A percentile compares a stretch with the other conserved stretches of the same genome.
Conservation (phyloP, 2,797 vertebrate species). For the Gambelia wislizenii region DNA sequence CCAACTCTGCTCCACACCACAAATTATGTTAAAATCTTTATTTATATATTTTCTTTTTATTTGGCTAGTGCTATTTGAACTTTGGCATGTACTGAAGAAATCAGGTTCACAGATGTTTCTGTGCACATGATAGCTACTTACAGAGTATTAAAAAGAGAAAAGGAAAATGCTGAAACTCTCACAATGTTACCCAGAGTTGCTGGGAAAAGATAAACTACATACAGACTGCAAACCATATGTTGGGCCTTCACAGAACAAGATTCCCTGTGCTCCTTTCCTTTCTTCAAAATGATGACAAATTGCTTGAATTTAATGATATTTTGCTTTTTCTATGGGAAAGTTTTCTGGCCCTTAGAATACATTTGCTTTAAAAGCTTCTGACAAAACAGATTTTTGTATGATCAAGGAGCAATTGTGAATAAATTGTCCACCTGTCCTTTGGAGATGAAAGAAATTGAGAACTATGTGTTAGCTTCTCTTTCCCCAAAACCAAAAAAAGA, state of each 20-base stretch:
- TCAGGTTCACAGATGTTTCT: conserved; percentile 2
- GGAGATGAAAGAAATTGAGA: neutral
- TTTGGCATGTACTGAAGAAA: neutral
- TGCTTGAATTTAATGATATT: neutral
- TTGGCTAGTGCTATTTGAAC: neutral
- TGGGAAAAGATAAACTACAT: neutral
- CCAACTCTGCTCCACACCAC: too few species aligned
- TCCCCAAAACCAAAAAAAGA: neutral
- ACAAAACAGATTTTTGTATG: neutral
- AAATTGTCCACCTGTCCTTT: neutral
- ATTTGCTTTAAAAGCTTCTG: neutral
- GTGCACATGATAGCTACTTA: neutral
- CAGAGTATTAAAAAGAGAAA: neutral
- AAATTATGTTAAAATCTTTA: too few species aligned
- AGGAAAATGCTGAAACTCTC: neutral
- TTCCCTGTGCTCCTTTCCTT: neutral
- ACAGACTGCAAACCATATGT: neutral
- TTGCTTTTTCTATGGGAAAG: neutral
- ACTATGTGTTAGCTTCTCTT: neutral
- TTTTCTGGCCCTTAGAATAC: neutral
- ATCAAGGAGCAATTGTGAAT: neutral
- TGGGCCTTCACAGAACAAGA: neutral
- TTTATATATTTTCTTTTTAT: neutral
- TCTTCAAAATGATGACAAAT: neutral
- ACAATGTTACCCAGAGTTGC: neutral